Base-by-base conservation (phyloP, 2,113 vertebrate species). In the Fregata magnificens region DNA sequence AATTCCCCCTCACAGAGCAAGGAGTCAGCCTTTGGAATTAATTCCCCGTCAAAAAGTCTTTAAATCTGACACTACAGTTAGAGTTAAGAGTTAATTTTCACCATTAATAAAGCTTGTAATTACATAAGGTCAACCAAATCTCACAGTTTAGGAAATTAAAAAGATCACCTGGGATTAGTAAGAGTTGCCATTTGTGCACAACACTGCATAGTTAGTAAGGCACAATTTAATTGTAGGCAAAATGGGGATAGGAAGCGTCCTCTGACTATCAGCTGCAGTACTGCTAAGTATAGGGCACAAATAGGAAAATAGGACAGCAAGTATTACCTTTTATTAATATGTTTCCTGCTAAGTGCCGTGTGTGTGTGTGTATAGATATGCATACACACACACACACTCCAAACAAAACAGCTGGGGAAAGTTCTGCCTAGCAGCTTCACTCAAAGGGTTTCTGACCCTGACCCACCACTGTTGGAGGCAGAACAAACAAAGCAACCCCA, bases 251-350 rank as follows among this genome's bases (percentile, higher is more conserved):
- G 47, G 13, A 86, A 66, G 15, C 58, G 42, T 53, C 32, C 34
- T 74, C 47, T 92, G 28, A 65, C 11, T 10, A 66, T 61, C 49
- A 65, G 22, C 47, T 45, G 7, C 5, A 42, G 21, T 19, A 78
- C 18, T 66, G 22, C 9, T 7, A 81, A 63, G 19, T 26, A 82
- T 14, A 62, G 20, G 21, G 24, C 24, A 72, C 38, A 71, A 78
- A 63, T 1, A 66, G 32, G 38, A 77, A 70, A 59, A n/a, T 0
- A 79, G 22, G 8, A 73, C 40, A 44, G 58, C 0, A 2, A 44
- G 8, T 29, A 32, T 66, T 19, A 56, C 14, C 21, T 86, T 90
- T 50, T n/a, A 32, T 8, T 49, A 55, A 10, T 26, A 29, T 0
- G 8, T 63, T 80, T 80, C 38, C 29, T 50, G 24, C 28, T 55